Base-by-base conservation (phyloP, 2,113 vertebrate species). In the Falco punctatus region DNA sequence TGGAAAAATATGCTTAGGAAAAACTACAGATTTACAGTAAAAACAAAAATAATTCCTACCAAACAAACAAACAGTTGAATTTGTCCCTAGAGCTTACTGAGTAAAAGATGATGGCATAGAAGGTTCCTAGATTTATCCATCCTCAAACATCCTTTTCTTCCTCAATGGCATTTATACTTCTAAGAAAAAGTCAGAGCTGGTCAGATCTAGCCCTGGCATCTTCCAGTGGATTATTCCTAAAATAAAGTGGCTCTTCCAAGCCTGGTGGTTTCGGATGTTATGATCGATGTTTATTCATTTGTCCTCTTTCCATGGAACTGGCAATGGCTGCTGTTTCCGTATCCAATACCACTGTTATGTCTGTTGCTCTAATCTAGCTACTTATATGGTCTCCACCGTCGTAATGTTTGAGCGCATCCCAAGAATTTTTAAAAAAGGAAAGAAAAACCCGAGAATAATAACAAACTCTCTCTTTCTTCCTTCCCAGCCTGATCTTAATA, bases 231-330 rank as follows among this genome's bases (percentile, higher is more conserved):
- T 92, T 90, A 90, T 93, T 95, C 90, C 86, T 96, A 88, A 96
- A 96, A 88, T 83, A 94, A 94, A 92, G 82, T 88, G 88, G 79
- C 86, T 95, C 90, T 96, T 96, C 95, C 96, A 92, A 92, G 94
- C 55, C 86, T 92, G 42, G 55, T 90, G 85, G 85, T 95, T 97
- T 96, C 87, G 72, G 62, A 95, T 82, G 54, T 69, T 95, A 66
- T 73, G 66, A 82, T 24, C 2, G 1, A 70, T 86, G 87, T 94
- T 96, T 93, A 81, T 84, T 90, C 66, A 44, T 92, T 86, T 92
- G 82, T 94, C 48, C 51, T 93, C 85, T 90, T 95, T 92, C 83
- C 88, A 83, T 49, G 86, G 79, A 96, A 93, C 92, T 86, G 83
- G 90, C 86, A 95, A 10, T 83, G 42, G 35, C 59, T 91, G 77